A percentile compares a stretch with the other conserved stretches of the same genome.
These are phyloP conservation scores for Coenobita brevimanus DNA, from an alignment of 1,140 invertebrate genomes.

Conservation along the genomic window DNA sequence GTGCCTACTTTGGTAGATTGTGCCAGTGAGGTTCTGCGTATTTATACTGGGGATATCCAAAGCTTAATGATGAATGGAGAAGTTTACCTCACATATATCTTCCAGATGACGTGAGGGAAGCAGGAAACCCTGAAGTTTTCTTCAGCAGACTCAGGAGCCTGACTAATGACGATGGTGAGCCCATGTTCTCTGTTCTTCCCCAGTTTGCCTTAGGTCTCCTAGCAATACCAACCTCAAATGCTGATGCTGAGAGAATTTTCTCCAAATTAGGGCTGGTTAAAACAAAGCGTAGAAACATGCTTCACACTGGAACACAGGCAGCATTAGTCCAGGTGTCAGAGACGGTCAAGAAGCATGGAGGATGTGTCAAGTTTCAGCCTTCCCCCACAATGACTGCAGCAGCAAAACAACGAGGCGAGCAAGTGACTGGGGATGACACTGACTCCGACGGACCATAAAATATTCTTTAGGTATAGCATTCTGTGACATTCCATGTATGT, in stretches of 20 bases:
- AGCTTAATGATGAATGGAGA: constrained; percentile 5
- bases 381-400: too few relatives aligned
- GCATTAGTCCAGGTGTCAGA: constrained; percentile 5
- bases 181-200: neutral
- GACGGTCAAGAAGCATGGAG: neutral
- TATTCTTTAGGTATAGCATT: too few relatives aligned
- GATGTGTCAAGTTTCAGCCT: constrained; percentile 15
- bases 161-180: neutral
- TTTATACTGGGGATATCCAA: neutral
- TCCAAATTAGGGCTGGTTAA: constrained; percentile 6
- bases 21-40: neutral
- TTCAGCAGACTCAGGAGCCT: neutral
- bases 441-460: too few relatives aligned
- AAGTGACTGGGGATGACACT: too few relatives aligned
- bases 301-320: neutral
- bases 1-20: neutral
- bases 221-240: constrained; percentile 4
- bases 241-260: constrained; percentile 23
- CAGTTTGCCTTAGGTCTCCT: neutral
- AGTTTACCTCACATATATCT: neutral
- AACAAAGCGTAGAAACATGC: constrained; percentile 11
- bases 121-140: neutral
- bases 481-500: too few relatives aligned
- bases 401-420: too few relatives aligned
- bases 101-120: neutral